Evolutionary conservation across 1,140 invertebrate species (phyloP), one percentile per base, ranked within the genome.

Genomic region (Hormaphis cornu): DNA sequence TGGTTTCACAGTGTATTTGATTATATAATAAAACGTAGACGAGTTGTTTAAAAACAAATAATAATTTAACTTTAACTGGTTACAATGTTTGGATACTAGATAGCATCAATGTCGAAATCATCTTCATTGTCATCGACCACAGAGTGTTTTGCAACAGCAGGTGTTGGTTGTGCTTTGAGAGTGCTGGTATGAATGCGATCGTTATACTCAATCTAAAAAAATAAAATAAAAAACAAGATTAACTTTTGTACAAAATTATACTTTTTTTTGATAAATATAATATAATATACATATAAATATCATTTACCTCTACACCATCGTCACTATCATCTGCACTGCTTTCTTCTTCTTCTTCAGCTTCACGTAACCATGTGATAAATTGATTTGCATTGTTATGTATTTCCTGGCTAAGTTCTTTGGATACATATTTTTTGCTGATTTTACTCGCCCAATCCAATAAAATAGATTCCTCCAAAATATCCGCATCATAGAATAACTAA

Each of bases 341-440:
- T 33, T 84, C 85, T 61, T 90, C 88, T 77, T 97, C 93, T 78
- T 96, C 94, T 75, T 98, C 94, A 69, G 97, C 96, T 80, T 98
- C 92, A 78, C 93, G 86, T 48, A 99, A 84, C 97, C 97, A 99
- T 74, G 89, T 93, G 10, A 99, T 85, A 79, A 99, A 97, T 42
- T 93, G 93, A 75, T 89, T 85, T 52, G 93, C 95, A 75, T 92
- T 89, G 44, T 88, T 86, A 73, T 95, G 91, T 77, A 99, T 96
- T 75, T 98, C 93, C 70, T 90, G 86, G 59, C 89, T 88, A 63
- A 97, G 78, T 75, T 97, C 91, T 76, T 93, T 94, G 7, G 86
- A 83, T 7, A 97, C 93, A 79, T 95, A 95, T 78, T 97, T 97
- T 79, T 93, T 95, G 70, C 90, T 89, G 70, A 87, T 90, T 82